Percentiles rank a stretch among this genome's conserved stretches.
Conservation (phyloP, 2,113 vertebrate genomes). For the Formicarius rufipectus region DNA sequence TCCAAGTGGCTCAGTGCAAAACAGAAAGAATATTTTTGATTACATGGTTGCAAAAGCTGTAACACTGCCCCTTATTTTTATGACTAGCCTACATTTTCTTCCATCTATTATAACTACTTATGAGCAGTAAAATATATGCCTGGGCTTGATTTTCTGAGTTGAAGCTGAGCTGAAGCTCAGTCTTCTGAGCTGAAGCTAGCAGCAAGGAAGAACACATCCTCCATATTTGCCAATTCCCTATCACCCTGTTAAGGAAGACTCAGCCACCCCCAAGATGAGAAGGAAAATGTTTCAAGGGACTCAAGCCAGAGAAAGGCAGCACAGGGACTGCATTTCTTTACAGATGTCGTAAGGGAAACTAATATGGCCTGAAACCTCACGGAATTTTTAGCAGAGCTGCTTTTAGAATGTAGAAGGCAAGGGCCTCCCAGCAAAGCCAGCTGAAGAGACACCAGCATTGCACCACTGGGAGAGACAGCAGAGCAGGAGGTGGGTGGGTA, state of each 20-base stretch:
- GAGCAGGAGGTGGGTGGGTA: not conserved
- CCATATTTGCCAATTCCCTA: not conserved
- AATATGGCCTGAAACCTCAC: not conserved
- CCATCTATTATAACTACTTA: not conserved
- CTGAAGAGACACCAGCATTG: rapidly evolving
- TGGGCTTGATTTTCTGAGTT: not conserved
- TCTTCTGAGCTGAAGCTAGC: not conserved
- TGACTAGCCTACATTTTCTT: not conserved
- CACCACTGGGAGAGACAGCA: rapidly evolving
- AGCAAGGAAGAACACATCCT: not conserved
- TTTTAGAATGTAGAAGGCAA: not conserved
- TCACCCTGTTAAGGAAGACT: not conserved
- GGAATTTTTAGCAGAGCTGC: not conserved
- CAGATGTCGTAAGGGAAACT: not conserved
- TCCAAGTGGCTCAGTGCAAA: not conserved
- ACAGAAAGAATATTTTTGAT: not conserved
- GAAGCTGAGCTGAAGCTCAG: not conserved
- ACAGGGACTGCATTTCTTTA: not conserved
- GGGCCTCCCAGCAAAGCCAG: not conserved
- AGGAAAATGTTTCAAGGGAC: not conserved
- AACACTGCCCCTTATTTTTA: not conserved
- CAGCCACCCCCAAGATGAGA: not conserved
- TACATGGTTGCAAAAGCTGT: not conserved
- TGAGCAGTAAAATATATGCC: not conserved
- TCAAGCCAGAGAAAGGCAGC: not conserved